Evolutionary conservation across 2,797 vertebrate genomes (phyloP).

Genomic region (Neoniphon sammara): DNA sequence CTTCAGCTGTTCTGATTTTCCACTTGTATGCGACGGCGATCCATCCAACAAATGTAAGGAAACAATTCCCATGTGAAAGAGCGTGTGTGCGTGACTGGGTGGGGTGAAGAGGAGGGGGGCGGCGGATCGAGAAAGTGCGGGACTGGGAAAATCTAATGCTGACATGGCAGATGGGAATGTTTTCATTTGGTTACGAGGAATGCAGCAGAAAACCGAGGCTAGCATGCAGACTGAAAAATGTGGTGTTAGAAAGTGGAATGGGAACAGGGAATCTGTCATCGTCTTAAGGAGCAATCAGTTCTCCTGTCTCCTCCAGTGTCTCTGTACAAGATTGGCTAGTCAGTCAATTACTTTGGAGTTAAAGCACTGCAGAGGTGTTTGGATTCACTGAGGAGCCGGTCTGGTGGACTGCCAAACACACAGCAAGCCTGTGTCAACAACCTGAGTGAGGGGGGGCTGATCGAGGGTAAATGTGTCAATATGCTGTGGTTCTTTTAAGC

Average conservation of each 20-base stretch:
- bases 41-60: conserved; percentile 60
- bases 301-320: conserved; percentile 28
- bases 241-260: conserved; percentile 16
- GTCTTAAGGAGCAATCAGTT: conserved; percentile 53
- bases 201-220: conserved; percentile 61
- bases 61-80: conserved; percentile 28
- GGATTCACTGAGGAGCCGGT: conserved; percentile 45
- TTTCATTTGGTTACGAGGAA: conserved; percentile 73
- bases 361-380: conserved; percentile 39
- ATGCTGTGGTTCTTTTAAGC: background rate
- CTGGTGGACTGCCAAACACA: conserved; percentile 48
- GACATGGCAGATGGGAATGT: conserved; percentile 77
- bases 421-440: conserved; percentile 49
- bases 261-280: conserved; percentile 42
- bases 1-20: conserved; percentile 72
- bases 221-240: conserved; percentile 56
- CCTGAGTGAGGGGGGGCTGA: conserved; percentile 10
- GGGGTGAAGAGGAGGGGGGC: conserved; percentile 42
- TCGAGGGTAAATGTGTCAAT: conserved; percentile 25
- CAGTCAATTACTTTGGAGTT: conserved; percentile 47
- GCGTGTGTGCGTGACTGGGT: conserved; percentile 49
- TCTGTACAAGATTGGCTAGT: conserved; percentile 52
- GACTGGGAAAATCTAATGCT: conserved; percentile 57
- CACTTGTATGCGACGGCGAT: conserved; percentile 48
- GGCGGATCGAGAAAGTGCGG: conserved; percentile 65